phyloP scores from a whole-genome alignment of 2,113 vertebrate species.

The Chelonoidis abingdonii region DNA sequence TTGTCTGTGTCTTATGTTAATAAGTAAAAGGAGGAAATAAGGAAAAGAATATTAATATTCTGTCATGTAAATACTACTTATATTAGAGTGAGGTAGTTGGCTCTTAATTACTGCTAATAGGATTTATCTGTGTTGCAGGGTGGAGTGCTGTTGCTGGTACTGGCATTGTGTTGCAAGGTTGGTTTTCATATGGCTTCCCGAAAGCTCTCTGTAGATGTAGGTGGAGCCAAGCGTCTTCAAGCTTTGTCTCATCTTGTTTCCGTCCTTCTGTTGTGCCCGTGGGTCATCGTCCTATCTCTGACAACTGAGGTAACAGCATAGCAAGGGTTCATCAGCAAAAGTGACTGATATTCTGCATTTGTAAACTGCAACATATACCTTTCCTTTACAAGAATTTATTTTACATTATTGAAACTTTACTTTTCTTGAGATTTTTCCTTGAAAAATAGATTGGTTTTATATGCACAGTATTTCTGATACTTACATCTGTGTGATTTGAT shows the following conservation, averaged over 20 bases:
- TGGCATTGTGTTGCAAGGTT: slow-evolving; percentile 92
- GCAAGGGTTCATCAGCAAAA: slow-evolving; percentile 20
- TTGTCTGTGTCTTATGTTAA: background rate
- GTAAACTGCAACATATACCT: background rate
- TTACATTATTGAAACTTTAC: background rate
- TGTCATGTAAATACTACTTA: background rate
- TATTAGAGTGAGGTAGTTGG: background rate
- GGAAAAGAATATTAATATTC: background rate
- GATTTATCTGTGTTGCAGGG: slow-evolving; percentile 81
- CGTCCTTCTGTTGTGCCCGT: slow-evolving; percentile 89
- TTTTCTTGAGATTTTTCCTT: background rate
- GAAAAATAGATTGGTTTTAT: background rate
- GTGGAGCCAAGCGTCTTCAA: slow-evolving; percentile 94
- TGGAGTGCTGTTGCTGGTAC: slow-evolving; percentile 93
- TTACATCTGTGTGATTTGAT: background rate
- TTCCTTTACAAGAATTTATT: slow-evolving; percentile 10
- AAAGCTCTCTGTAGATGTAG: slow-evolving; percentile 93
- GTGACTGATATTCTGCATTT: background rate
- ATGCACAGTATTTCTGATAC: background rate
- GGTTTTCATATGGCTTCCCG: slow-evolving; percentile 93
- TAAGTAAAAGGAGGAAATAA: background rate
- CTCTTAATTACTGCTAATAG: background rate
- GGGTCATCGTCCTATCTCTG: slow-evolving; percentile 92
- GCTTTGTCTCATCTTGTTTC: slow-evolving; percentile 94
- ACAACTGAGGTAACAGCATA: slow-evolving; percentile 90